Evolutionary conservation across 30 jellyfish, hydroid and myxozoan species (phyloP), one percentile per base, ranked within the genome.

Genomic region (Aurelia aurita complex sp. Pacific): DNA sequence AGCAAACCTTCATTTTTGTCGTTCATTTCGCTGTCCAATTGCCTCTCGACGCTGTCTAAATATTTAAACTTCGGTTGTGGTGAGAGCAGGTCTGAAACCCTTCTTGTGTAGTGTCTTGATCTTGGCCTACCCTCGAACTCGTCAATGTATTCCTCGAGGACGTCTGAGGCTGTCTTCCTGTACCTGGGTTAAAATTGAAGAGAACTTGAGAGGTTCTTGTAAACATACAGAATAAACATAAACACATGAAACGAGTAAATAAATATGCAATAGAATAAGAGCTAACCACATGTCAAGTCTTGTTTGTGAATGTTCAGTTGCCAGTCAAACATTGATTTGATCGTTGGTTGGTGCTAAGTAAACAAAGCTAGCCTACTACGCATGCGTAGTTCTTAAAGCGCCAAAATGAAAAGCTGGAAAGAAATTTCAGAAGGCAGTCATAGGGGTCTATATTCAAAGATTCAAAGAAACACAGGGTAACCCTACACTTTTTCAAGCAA

Each of bases 81-180:
- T 2, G 96, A 87, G 43, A 86, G 81, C 32, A 86, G 84, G 76
- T 69, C 88, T 17, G 86, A 55, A 23, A 79, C 86, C 50, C 51
- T n/a, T 50, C 69, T 70, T 36, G 87, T 75, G 96, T 67, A 87
- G 77, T 84, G 70, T 51, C 70, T 87, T 36, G 80, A 19, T 32
- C 77, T 38, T 4, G 87, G 29, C 62, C 78, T 73, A 6, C 97
- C 97, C 67, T 88, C 97, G 67, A 71, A 88, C 23, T 54, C 65
- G 36, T 81, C 85, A 61, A 88, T 88, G 85, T 88, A 88, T 4
- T 73, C 97, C 14, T 81, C 89, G 8, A 88, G 89, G 18, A 69
- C 89, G 46, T 88, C 97, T 18, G 97, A 57, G 43, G 97, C 97
- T 10, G 97, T 84, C 73, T 65, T 74, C 52, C 38, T 74, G 77